Evolutionary conservation across 30 jellyfish, hydroid and myxozoan genomes (phyloP).

Genomic region (Phacellophora camtschatica): DNA sequence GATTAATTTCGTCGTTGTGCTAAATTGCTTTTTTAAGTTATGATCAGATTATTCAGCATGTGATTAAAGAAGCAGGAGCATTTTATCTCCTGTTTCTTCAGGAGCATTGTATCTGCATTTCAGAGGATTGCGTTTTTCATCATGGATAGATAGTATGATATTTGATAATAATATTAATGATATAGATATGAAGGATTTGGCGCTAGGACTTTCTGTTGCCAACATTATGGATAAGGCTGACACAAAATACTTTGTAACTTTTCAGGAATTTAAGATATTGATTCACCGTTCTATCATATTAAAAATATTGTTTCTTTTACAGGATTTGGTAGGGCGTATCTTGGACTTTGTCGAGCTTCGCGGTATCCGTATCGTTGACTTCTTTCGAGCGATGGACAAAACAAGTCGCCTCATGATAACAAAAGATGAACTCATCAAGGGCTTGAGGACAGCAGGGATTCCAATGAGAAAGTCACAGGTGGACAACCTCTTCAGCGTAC

Average conservation of each 20-base stretch:
- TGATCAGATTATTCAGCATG: no score
- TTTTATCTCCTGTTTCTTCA: no score
- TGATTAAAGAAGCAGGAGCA: no score
- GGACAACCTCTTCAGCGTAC: slow-evolving; percentile 42
- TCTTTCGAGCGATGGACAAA: slow-evolving; percentile 58
- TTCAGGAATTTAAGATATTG: neutral
- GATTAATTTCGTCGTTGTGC: no score
- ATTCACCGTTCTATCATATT: neutral
- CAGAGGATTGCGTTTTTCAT: no score
- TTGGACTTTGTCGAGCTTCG: slow-evolving; percentile 65
- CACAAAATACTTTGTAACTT: neutral
- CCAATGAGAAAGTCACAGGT: slow-evolving; percentile 60
- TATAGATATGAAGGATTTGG: no score
- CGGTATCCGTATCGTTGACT: slow-evolving; percentile 63
- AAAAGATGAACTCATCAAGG: slow-evolving; percentile 31
- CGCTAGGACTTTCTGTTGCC: no score
- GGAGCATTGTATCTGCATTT: no score
- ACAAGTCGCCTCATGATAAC: slow-evolving; percentile 31
- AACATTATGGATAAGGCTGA: no score
- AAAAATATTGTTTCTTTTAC: neutral
- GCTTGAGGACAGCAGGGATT: slow-evolving; percentile 48
- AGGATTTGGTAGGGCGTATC: slow-evolving; percentile 66
- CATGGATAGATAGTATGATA: no score
- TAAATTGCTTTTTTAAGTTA: no score
- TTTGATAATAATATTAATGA: no score